Percentiles rank a stretch among this genome's conserved stretches.
phyloP scores from a whole-genome alignment of 2,888 invertebrate genomes.

The Drosophila colorata region DNA sequence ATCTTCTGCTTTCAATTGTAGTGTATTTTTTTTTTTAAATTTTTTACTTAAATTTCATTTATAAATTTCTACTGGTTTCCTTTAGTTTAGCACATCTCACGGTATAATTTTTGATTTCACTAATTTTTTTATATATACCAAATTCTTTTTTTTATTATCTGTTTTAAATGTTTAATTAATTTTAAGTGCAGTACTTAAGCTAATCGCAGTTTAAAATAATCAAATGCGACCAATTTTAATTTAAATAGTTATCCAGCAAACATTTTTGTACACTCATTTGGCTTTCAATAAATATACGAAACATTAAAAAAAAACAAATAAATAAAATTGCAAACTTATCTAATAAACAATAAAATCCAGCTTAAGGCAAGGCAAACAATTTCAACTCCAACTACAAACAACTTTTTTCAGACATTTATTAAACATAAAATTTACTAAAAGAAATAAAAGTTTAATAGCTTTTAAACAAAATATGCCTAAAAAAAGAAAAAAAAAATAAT shows the following conservation, averaged over 20 bases:
- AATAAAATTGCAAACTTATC: conserved; percentile 21
- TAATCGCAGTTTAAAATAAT: conserved; percentile 22
- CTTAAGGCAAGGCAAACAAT: conserved; percentile 16
- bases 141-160: conserved; percentile 20
- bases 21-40: conserved; percentile 27
- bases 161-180: conserved; percentile 60
- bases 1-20: conserved; percentile 55
- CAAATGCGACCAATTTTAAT: conserved; percentile 7
- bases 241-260: conserved; percentile 12
- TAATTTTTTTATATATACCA: conserved; percentile 6
- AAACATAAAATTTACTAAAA: conserved; percentile 21
- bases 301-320: conserved; percentile 9
- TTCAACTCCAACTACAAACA: conserved; percentile 2
- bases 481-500: conserved; percentile 14
- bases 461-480: conserved; percentile 48
- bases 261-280: conserved; percentile 30
- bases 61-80: conserved; percentile 14
- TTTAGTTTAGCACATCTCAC: conserved; percentile 25
- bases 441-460: conserved; percentile 22
- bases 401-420: conserved; percentile 43
- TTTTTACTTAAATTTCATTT: conserved; percentile 8
- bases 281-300: conserved; percentile 25
- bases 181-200: conserved; percentile 65
- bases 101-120: conserved; percentile 1
- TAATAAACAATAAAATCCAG: conserved; percentile 18